Conservation (phyloP, 2,113 vertebrate genomes). For the Accipiter cooperii region DNA sequence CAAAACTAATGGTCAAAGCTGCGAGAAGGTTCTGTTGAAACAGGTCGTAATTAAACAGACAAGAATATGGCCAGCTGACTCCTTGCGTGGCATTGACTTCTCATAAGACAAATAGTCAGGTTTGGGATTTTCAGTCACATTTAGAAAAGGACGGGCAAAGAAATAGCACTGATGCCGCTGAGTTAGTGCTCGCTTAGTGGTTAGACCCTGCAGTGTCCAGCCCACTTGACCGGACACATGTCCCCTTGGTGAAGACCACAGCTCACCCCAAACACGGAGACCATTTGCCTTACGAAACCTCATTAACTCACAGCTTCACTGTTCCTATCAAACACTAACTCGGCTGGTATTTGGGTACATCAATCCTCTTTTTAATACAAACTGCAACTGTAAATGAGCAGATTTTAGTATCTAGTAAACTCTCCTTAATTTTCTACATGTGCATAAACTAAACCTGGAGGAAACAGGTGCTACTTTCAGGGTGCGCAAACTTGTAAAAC, state of each 20-base stretch:
- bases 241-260: rapidly evolving
- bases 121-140: neutral
- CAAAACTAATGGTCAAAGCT: neutral
- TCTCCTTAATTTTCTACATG: neutral
- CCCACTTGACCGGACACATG: neutral
- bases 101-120: neutral
- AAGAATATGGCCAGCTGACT: neutral
- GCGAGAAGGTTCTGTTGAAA: neutral
- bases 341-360: neutral
- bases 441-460: neutral
- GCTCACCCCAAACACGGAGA: neutral
- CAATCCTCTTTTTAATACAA: neutral
- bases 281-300: neutral
- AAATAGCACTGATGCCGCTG: neutral
- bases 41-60: neutral
- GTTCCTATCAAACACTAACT: neutral
- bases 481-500: neutral
- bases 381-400: neutral
- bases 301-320: neutral
- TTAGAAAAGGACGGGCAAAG: neutral
- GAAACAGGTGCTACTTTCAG: neutral
- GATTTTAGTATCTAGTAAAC: neutral
- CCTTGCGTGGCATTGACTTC: neutral
- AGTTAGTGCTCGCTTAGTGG: neutral
- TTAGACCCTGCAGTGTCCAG: neutral